phyloP scores from a whole-genome alignment of 2,113 vertebrate genomes.

The Peromyscus maniculatus region DNA sequence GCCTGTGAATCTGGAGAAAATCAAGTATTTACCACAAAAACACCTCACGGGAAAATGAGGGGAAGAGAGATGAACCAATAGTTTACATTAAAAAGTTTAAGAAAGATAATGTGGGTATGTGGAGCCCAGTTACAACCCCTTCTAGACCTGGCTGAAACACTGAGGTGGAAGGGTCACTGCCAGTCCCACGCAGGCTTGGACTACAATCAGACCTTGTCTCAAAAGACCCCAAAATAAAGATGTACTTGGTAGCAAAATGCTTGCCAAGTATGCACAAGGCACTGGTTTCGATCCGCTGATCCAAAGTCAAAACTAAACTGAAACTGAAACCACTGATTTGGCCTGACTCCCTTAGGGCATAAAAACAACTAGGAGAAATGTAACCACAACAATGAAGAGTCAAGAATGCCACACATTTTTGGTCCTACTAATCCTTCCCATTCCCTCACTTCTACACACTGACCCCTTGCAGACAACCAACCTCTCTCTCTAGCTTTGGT shows the following conservation, averaged over 20 bases:
- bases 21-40: not conserved
- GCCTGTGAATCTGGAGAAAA: not conserved
- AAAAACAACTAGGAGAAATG: not conserved
- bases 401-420: not conserved
- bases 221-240: not conserved
- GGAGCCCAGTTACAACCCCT: not conserved
- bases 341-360: not conserved
- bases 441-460: not conserved
- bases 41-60: not conserved
- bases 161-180: not conserved
- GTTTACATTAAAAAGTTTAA: not conserved
- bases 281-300: not conserved
- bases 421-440: not conserved
- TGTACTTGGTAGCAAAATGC: not conserved
- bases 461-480: not conserved
- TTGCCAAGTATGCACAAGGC: not conserved
- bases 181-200: not conserved
- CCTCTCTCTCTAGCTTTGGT: not conserved
- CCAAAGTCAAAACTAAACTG: not conserved
- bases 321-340: not conserved
- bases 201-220: not conserved
- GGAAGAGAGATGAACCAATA: not conserved
- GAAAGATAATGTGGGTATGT: not conserved
- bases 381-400: not conserved
- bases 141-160: not conserved